phyloP scores from a whole-genome alignment of 2,888 invertebrate genomes.

The Drosophila pseudotalamancana region DNA sequence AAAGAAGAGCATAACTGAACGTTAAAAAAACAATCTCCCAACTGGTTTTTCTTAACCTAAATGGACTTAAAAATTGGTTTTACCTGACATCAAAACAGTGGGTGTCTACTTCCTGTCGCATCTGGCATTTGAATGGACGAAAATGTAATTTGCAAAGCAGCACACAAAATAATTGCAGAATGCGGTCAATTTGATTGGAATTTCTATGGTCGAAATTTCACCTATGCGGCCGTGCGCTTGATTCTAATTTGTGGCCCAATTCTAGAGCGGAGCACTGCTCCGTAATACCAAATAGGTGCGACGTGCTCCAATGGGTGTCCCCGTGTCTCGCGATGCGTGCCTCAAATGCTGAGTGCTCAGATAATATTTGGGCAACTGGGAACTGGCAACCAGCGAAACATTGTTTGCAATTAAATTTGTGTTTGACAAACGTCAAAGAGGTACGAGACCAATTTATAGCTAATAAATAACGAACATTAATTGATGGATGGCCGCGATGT shows the following conservation, averaged over 20 bases:
- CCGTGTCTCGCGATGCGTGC: slow-evolving; percentile 23
- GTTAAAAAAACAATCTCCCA: too few relatives aligned
- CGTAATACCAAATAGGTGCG: slow-evolving; percentile 69
- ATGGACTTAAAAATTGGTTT: neutral
- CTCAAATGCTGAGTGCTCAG: slow-evolving; percentile 45
- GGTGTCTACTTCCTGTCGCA: slow-evolving; percentile 12
- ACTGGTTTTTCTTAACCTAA: too few relatives aligned
- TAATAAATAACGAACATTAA: slow-evolving; percentile 52
- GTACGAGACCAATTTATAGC: slow-evolving; percentile 52
- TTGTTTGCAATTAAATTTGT: slow-evolving; percentile 61
- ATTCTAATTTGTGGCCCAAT: slow-evolving; percentile 71
- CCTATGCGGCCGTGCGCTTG: slow-evolving; percentile 55
- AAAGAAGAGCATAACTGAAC: too few relatives aligned
- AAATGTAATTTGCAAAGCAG: slow-evolving; percentile 11
- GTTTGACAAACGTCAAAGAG: slow-evolving; percentile 68
- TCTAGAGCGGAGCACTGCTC: slow-evolving; percentile 49
- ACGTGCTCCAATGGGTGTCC: slow-evolving; percentile 53
- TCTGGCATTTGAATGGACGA: neutral
- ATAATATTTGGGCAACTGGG: slow-evolving; percentile 6
- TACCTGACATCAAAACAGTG: neutral
- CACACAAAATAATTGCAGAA: slow-evolving; percentile 39
- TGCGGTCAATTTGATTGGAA: slow-evolving; percentile 69
- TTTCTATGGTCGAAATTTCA: slow-evolving; percentile 65
- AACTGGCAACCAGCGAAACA: slow-evolving; percentile 7
- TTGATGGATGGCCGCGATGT: slow-evolving; percentile 26